These are phyloP conservation scores for Mellilla xanthometata DNA, from an alignment of 2,888 invertebrate genomes.

Conservation along the genomic window DNA sequence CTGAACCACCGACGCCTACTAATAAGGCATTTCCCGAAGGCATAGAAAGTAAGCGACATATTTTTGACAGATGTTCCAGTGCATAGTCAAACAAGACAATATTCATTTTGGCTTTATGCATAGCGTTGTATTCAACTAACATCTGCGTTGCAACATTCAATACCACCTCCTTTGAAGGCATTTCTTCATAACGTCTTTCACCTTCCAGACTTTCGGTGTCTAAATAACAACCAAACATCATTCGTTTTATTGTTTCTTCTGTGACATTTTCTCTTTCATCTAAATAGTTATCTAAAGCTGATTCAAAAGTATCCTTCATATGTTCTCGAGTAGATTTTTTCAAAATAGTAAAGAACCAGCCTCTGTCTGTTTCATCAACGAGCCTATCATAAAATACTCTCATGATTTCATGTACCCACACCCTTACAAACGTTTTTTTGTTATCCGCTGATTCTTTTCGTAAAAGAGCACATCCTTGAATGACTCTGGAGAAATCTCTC, in stretches of 20 bases:
- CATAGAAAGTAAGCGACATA: constrained; percentile 89
- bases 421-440: constrained; percentile 86
- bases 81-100: constrained; percentile 93
- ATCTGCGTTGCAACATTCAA: constrained; percentile 84
- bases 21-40: constrained; percentile 91
- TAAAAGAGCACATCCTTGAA: constrained; percentile 92
- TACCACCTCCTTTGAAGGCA: constrained; percentile 87
- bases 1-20: constrained; percentile 93
- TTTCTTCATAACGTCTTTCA: constrained; percentile 93
- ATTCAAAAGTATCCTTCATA: constrained; percentile 92
- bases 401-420: constrained; percentile 94
- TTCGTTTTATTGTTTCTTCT: constrained; percentile 83
- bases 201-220: constrained; percentile 90
- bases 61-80: constrained; percentile 91
- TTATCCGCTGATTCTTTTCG: constrained; percentile 90
- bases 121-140: constrained; percentile 90
- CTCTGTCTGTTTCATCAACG: constrained; percentile 85
- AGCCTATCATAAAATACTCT: constrained; percentile 93
- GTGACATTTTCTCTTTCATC: constrained; percentile 81
- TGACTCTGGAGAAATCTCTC: constrained; percentile 91
- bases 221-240: constrained; percentile 95
- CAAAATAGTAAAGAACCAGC: constrained; percentile 88
- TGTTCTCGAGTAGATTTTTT: constrained; percentile 84
- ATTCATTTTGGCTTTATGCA: constrained; percentile 91
- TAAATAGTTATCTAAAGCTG: constrained; percentile 87